These are phyloP conservation scores for Rotaria sp. DNA, from an alignment of 2,888 invertebrate genomes.

Conservation along the genomic window DNA sequence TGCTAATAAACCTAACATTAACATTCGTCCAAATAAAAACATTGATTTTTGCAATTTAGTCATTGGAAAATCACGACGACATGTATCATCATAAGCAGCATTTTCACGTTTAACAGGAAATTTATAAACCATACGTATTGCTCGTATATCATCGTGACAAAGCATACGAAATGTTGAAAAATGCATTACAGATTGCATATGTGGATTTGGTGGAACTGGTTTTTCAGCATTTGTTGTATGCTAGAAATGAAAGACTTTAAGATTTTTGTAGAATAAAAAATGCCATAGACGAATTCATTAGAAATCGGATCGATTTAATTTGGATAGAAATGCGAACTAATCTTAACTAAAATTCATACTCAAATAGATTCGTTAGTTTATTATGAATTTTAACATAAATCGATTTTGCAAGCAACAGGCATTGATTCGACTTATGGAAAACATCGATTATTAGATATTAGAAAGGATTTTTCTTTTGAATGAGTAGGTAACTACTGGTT, in stretches of 20 bases:
- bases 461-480: too few relatives aligned
- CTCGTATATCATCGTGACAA: constrained; percentile 3
- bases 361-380: too few relatives aligned
- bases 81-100: constrained; percentile 1
- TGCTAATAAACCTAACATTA: background rate
- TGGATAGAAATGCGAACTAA: too few relatives aligned
- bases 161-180: background rate
- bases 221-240: background rate
- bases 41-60: background rate
- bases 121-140: background rate
- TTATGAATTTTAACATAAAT: too few relatives aligned
- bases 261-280: too few relatives aligned
- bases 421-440: too few relatives aligned
- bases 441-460: too few relatives aligned
- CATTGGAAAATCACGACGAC: constrained; percentile 10
- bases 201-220: background rate
- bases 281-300: too few relatives aligned
- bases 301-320: too few relatives aligned
- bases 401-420: too few relatives aligned
- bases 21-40: background rate
- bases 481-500: too few relatives aligned
- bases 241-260: background rate
- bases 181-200: background rate
- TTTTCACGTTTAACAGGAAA: background rate
- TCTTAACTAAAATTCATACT: too few relatives aligned